A percentile compares a stretch with the other conserved stretches of the same genome.
These are phyloP conservation scores for Micronycteris hirsuta DNA, from an alignment of 2,113 vertebrate species.

Conservation along the genomic window DNA sequence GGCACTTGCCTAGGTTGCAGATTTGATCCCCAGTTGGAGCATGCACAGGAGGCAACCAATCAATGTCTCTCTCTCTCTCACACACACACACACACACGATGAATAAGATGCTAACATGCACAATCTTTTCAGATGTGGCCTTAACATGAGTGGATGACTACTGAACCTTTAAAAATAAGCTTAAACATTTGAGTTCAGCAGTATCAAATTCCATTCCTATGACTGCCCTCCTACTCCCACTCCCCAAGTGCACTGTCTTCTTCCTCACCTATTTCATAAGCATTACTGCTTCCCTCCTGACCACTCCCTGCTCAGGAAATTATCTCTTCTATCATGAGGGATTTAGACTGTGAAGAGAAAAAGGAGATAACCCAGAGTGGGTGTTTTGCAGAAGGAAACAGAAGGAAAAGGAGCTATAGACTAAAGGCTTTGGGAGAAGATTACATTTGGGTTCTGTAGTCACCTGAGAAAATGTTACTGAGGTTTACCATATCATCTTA, in stretches of 20 bases:
- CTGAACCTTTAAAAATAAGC: not conserved
- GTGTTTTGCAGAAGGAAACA: not conserved
- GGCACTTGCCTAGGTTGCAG: too few species aligned
- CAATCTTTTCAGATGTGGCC: not conserved
- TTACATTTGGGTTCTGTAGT: not conserved
- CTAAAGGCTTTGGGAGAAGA: not conserved
- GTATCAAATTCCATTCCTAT: not conserved
- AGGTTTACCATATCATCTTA: not conserved
- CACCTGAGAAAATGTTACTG: not conserved
- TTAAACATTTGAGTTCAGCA: not conserved
- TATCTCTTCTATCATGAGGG: not conserved
- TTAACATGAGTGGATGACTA: not conserved
- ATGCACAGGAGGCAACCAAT: too few species aligned
- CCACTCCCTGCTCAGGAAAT: not conserved
- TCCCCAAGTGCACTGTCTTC: not conserved
- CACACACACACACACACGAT: not conserved
- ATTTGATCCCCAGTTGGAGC: too few species aligned
- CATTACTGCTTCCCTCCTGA: not conserved
- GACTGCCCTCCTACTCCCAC: not conserved
- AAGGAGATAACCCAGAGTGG: not conserved
- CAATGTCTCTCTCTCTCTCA: not conserved
- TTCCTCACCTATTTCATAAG: not conserved
- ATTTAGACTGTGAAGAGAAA: not conserved
- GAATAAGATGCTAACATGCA: not conserved
- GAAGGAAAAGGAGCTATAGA: not conserved